Conservation (phyloP, 2,113 vertebrate species). For the Callaeas wilsoni region DNA sequence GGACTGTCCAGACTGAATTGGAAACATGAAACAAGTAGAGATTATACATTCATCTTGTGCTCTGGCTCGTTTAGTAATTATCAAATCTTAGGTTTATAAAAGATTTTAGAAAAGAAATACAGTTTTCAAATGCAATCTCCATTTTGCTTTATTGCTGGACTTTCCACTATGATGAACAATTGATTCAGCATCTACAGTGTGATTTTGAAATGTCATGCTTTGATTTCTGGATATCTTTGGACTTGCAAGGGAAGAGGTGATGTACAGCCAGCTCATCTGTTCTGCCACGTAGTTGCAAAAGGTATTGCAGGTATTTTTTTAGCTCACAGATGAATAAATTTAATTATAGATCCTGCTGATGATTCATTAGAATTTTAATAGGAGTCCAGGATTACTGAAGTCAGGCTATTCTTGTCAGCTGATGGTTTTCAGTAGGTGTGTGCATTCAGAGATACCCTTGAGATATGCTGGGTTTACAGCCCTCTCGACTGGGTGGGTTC, state of each 20-base stretch:
- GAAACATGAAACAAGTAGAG: background rate
- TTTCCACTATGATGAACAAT: background rate
- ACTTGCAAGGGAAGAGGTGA: background rate
- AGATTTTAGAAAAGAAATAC: background rate
- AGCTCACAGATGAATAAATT: background rate
- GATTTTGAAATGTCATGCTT: background rate
- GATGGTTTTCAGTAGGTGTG: background rate
- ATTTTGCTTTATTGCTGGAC: background rate
- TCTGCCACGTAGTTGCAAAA: background rate
- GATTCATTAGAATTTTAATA: background rate
- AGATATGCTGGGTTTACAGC: background rate
- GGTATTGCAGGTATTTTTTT: background rate
- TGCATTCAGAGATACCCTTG: background rate
- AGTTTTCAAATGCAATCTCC: background rate
- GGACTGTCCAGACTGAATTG: background rate
- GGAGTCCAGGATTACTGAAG: background rate
- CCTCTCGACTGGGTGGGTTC: background rate
- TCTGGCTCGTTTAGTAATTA: background rate
- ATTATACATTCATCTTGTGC: background rate
- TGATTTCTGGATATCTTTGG: background rate
- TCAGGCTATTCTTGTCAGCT: background rate
- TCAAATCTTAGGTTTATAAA: background rate
- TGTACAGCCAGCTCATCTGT: background rate
- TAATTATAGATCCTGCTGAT: background rate
- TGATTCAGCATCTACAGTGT: background rate